Evolutionary conservation across 2,113 vertebrate species (phyloP), one percentile per base, ranked within the genome.

Genomic region (Equus przewalskii): DNA sequence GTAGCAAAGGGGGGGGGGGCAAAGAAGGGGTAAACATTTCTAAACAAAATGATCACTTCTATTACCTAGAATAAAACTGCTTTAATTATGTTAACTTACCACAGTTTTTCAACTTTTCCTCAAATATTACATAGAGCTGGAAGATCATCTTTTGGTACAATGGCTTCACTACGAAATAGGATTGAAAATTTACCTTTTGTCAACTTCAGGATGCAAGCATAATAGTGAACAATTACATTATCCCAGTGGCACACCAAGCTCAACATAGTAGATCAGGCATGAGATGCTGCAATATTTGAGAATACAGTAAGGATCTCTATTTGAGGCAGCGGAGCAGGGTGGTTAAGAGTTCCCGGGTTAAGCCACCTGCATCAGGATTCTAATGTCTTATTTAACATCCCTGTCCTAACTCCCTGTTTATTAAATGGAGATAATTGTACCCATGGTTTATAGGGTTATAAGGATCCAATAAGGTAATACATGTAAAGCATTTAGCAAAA

Each of bases 141-240:
- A 92, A 78, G 9, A 36, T 44, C 54, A 90, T 65, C 46, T 90
- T 93, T 79, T 70, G 44, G 21, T 84, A 70, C 26, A 80, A 92
- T 7, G 19, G n/a, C 30, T 93, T 92, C 69, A 83, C 41, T 56
- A 89, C 7, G 46, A 62, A 33, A 75, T 3, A 81, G 58, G 16
- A 70, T 41, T 93, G 80, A 73, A 92, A 96, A 89, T 81, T 79
- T 91, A 70, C 19, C 76, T 49, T 54, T 69, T 91, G 51, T 70
- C 78, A 67, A 51, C 49, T 44, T 89, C 65, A 75, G 60, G 18
- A 49, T 88, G 8, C 64, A 75, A 88, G 11, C 56, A 69, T 75
- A 83, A 79, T 0, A 76, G 60, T 56, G 92, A 81, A 73, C 62
- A 75, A 79, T 46, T 46, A 51, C 51, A 58, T 69, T 56, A 54